Evolutionary conservation across 2,113 vertebrate genomes (phyloP).

Genomic region (Coturnix japonica): DNA sequence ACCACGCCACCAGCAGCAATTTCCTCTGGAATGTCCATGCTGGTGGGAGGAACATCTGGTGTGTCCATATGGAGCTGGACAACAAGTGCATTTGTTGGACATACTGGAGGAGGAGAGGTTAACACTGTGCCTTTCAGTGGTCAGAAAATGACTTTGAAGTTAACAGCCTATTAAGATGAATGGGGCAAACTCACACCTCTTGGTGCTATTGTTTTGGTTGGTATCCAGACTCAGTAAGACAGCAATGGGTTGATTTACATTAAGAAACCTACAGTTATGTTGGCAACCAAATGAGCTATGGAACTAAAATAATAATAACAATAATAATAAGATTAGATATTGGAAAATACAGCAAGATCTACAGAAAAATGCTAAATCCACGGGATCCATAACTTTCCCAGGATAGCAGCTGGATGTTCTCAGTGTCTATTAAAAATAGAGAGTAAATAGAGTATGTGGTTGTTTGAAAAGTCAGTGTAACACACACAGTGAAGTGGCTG

Average conservation of each 20-base stretch:
- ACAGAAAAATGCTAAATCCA: neutral
- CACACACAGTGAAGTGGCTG: neutral
- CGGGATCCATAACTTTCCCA: neutral
- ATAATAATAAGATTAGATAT: neutral
- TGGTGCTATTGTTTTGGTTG: neutral
- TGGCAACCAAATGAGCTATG: neutral
- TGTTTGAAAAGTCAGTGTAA: neutral
- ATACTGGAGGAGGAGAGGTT: neutral
- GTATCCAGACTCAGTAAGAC: neutral
- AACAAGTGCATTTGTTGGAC: neutral
- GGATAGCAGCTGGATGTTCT: neutral
- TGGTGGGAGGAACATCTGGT: neutral
- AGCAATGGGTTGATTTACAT: neutral
- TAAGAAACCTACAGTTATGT: neutral
- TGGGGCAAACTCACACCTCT: slow-evolving; percentile 8
- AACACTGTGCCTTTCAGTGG: neutral
- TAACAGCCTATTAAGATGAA: neutral
- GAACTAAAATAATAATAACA: neutral
- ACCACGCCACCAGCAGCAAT: neutral
- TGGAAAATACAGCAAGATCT: neutral
- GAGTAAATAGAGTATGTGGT: neutral
- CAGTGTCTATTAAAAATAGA: neutral
- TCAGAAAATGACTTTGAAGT: neutral
- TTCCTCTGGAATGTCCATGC: neutral
- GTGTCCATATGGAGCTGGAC: neutral